Evolutionary conservation across 2,797 vertebrate species (phyloP), one percentile per base, ranked within the genome.

Genomic region (Rhynchonycteris naso): DNA sequence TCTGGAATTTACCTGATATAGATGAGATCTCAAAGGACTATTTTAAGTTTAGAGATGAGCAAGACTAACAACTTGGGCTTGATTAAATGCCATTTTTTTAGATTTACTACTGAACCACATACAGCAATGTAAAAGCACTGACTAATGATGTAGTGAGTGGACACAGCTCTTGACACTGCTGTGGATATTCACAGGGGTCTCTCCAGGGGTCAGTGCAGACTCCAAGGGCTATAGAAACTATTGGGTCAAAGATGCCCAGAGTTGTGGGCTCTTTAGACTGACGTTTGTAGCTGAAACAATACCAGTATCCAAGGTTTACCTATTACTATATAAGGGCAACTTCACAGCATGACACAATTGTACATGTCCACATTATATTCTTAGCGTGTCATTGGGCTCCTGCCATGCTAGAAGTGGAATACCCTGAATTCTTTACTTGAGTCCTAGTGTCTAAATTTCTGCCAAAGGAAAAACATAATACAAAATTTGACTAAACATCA

Each of bases 1-100:
- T 92, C 58, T 78, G 35, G 18, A 91, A 83, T 82, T 94, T 21
- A 68, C 71, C 78, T 75, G 50, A 84, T 94, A 91, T 68, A 93
- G 65, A 56, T 33, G 26, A 66, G 85, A 81, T 33, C 78, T 92
- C 89, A 78, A 54, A 81, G 35, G 26, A 3, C 10, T 68, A 18
- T n/a, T 85, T 83, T 5, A 30, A 59, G 35, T 78, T 95, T 76
- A 88, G 47, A 78, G 35, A 58, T 61, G 54, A 91, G n/a, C 30
- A 88, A 74, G n/a, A 71, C 61, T 33, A 54, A 68, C 61, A 80
- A 47, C 5, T 38, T 79, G 82, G 43, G 10, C 24, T 86, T 65
- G 1, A 4, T 80, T 69, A 52, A 83, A 28, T 83, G 79, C 38
- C 47, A 69, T 24, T 76, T 81, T 63, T 85, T 68, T 76, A 43